Base-by-base conservation (phyloP, 2,888 invertebrate genomes). In the Troides aeacus region DNA sequence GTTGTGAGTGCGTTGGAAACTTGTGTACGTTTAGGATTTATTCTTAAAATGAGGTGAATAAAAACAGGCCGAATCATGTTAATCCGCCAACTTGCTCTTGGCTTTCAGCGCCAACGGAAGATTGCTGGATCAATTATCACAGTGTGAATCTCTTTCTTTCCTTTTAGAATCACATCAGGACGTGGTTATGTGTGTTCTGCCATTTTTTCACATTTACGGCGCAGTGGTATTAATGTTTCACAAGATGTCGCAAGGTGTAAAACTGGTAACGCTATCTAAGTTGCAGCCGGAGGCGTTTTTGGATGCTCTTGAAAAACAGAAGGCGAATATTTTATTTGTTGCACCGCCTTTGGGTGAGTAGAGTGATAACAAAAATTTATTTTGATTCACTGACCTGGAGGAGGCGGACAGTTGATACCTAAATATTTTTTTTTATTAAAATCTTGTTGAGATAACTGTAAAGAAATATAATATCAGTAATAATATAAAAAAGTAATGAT, bases 171-270 rank as follows among this genome's bases (percentile, higher is more conserved):
- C 82, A 0, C 85, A 93, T 68, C 96, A 96, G 84, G 95, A 96
- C 67, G 86, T 94, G 0, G 74, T 94, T 17, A 92, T 96, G 63
- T 93, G 93, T 3, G 92, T 97, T 2, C 84, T 97, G 63, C 97
- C 97, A 2, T 94, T 97, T 83, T 97, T 95, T 85, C 97, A 97
- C 83, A 96, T 96, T 72, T 97, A 96, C 79, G 97, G 96, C 0
- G 93, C 96, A 24, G 88, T 94, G 0, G 91, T 94, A 0, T 82
- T 94, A 21, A 92, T 96, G 88, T 84, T 95, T 61, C 93, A 94
- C 71, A 93, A 94, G 74, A 79, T 97, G 76, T 86, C 92, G 0
- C 79, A 90, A 0, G 97, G 97, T 0, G 86, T 90, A 1, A 95
- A 95, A 74, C 71, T 96, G 50, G 93, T 96, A 23, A 95, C 96